Evolutionary conservation across 2,113 vertebrate genomes (phyloP), one percentile per base, ranked within the genome.

Genomic region (Bubo bubo): DNA sequence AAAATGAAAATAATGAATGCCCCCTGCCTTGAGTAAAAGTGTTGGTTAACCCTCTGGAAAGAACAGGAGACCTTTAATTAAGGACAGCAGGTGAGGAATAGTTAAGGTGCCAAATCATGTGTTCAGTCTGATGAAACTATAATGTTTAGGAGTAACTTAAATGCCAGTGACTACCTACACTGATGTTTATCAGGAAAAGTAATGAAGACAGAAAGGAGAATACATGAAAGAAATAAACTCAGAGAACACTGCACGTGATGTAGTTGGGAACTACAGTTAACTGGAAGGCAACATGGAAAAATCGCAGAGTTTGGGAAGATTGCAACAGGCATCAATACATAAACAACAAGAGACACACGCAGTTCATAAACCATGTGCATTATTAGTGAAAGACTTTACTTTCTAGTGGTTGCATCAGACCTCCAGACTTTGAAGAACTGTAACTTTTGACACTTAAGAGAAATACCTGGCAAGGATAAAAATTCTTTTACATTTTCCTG

Each of bases 101-200:
- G 66, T 84, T 81, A 79, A 71, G 79, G 73, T 89, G 30, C 27
- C 35, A 66, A 92, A 87, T 64, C n/a, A 4, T 24, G 22, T 68
- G 68, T 74, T 97, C 72, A 64, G 14, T 53, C 55, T 70, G 84
- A 37, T 90, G 74, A 83, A 89, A 82, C 47, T 16, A 5, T 60
- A 52, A 50, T 68, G 53, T 67, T 95, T 90, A 63, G 76, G 74
- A 85, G 86, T 85, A 72, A 56, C 28, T 94, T 68, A 81, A 91
- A 93, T 95, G 91, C 80, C 80, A 68, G 58, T 58, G 64, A 11
- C n/a, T 75, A 59, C 34, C 64, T 72, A 43, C 39, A 32, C 50
- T 82, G 77, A 10, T 82, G 53, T 45, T 64, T 88, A 55, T 79
- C 56, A 49, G 79, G 52, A 43, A 41, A 14, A 64, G 56, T 75